Percentiles rank a stretch among this genome's conserved stretches.
phyloP scores from a whole-genome alignment of 35 echinoderm and acorn worm genomes.

The Diadema setosum region DNA sequence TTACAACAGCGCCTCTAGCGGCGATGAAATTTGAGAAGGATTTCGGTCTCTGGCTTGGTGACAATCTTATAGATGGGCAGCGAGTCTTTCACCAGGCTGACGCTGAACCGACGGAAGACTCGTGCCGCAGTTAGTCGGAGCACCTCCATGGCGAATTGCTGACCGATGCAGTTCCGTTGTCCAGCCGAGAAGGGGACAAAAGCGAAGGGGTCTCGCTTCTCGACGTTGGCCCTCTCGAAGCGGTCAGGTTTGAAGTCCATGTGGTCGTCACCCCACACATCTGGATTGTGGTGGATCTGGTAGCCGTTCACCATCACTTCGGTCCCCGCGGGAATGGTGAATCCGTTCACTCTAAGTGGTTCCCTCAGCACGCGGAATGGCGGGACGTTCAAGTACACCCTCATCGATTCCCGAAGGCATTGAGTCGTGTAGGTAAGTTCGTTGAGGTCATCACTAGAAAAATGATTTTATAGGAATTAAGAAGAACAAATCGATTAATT shows the following conservation, averaged over 20 bases:
- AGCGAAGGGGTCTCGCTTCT: background rate
- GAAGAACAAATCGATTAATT: too few relatives aligned
- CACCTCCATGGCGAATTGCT: constrained; percentile 23
- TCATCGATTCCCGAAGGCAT: constrained; percentile 47
- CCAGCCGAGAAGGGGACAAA: constrained; percentile 13
- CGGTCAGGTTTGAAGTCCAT: constrained; percentile 5
- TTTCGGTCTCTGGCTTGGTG: background rate
- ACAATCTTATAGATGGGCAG: background rate
- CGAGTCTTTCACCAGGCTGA: background rate
- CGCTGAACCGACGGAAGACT: constrained; percentile 1
- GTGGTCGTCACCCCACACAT: constrained; percentile 43
- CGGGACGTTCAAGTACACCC: constrained; percentile 26
- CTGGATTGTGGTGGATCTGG: constrained; percentile 50
- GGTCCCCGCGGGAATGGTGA: constrained; percentile 10
- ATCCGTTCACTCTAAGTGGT: background rate
- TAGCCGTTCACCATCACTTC: background rate
- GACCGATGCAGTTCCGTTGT: constrained; percentile 29
- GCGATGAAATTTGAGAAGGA: too few relatives aligned
- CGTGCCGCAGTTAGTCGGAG: background rate
- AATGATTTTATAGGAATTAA: too few relatives aligned
- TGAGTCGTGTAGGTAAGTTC: constrained; percentile 1
- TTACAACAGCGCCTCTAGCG: background rate
- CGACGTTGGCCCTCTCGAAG: background rate
- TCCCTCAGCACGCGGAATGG: background rate
- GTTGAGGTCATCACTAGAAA: constrained; percentile 36